Evolutionary conservation across 2,113 vertebrate species (phyloP), one percentile per base, ranked within the genome.

Genomic region (Pachypanchax playfairii): DNA sequence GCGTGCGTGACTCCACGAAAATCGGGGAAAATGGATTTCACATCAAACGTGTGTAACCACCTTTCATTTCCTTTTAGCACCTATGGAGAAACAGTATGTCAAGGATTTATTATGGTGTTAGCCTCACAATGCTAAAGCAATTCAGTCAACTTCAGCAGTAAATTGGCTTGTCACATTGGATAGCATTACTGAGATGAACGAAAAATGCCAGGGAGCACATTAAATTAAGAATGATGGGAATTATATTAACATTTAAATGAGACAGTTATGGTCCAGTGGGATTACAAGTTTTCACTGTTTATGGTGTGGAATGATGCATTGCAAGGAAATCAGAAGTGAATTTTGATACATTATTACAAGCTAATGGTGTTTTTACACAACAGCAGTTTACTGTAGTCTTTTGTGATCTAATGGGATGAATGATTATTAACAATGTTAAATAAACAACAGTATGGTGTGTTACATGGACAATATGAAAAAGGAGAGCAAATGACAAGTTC

Each of bases 161-260:
- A 87, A 90, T 89, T 85, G 75, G 73, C 75, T 84, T 83, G 84
- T 88, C 85, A 82, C 73, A 7, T 78, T 22, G 77, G 71, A 85
- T 77, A 73, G 73, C 50, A 52, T 72, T 69, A 71, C 48, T n/a
- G 29, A 79, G 72, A 86, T 77, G 73, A 85, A 84, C 66, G 6
- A 59, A 75, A 72, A 85, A 82, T 77, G 79, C 74, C 83, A 73
- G 24, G 39, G 75, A 66, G 72, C 70, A 62, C 80, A 75, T 77
- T 81, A 74, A 83, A 84, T 85, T 76, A 85, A 83, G 83, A 90
- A 77, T 67, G 82, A 89, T 85, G 87, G 69, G 75, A 82, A 83
- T 83, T 77, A 67, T 87, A 87, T 90, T 89, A 84, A 84, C 82
- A 90, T 89, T 89, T 84, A 85, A 88, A 88, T 88, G 79, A 87